Conservation (phyloP, 2,113 vertebrate genomes). For the Lepus americanus region DNA sequence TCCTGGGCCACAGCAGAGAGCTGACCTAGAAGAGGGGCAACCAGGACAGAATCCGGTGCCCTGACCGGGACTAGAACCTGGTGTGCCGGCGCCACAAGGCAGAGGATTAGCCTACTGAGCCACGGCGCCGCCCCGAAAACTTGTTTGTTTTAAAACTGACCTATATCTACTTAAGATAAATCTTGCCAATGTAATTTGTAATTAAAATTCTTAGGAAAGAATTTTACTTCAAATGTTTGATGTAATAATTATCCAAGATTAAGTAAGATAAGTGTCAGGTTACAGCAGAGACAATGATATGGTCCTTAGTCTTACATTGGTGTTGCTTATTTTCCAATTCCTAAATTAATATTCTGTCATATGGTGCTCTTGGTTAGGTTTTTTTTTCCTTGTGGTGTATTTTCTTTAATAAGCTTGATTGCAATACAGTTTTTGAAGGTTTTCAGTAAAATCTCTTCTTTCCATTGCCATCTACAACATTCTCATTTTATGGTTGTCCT, state of each 20-base stretch:
- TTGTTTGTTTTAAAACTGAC: background rate
- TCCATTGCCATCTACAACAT: background rate
- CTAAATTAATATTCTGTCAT: background rate
- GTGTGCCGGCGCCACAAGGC: too few relatives aligned
- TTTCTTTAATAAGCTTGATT: slow-evolving; percentile 18
- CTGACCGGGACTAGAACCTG: too few relatives aligned
- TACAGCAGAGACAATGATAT: background rate
- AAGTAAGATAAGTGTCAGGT: background rate
- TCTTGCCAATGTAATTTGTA: background rate
- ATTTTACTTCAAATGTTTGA: background rate
- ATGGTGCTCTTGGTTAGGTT: background rate
- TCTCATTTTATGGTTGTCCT: background rate
- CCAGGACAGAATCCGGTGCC: too few relatives aligned
- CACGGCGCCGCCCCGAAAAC: background rate
- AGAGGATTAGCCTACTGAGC: too few relatives aligned
- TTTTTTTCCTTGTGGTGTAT: background rate
- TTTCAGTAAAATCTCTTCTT: background rate
- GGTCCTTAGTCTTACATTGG: background rate
- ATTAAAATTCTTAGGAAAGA: background rate
- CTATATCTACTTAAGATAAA: background rate
- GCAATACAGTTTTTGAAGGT: background rate
- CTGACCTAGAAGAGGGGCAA: too few relatives aligned
- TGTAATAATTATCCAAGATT: background rate
- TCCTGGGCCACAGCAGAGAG: too few relatives aligned
- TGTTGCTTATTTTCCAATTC: background rate